A percentile compares a stretch with the other conserved stretches of the same genome.
These are phyloP conservation scores for Hippocampus barbouri DNA, from an alignment of 2,113 vertebrate genomes.

Conservation along the genomic window DNA sequence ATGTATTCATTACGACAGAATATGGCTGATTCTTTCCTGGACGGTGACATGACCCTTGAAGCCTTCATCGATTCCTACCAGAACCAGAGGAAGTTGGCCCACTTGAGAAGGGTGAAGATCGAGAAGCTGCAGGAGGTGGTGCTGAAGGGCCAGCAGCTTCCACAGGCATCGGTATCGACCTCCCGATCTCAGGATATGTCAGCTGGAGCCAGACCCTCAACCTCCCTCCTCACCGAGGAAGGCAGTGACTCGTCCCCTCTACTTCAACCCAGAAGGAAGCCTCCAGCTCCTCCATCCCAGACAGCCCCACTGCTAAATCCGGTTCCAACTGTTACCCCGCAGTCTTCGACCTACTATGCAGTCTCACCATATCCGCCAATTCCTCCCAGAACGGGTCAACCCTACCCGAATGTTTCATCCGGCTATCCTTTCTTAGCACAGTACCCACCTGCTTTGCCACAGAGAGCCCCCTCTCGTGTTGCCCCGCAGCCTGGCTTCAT, in stretches of 20 bases:
- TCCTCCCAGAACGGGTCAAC: slow-evolving; percentile 79
- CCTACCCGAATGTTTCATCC: slow-evolving; percentile 50
- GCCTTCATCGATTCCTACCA: slow-evolving; percentile 88
- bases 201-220: slow-evolving; percentile 32
- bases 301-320: slow-evolving; percentile 68
- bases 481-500: slow-evolving; percentile 91
- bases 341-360: slow-evolving; percentile 64
- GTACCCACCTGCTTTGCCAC: slow-evolving; percentile 83
- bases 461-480: slow-evolving; percentile 79
- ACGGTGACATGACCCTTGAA: slow-evolving; percentile 84
- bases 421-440: slow-evolving; percentile 80
- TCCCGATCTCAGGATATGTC: slow-evolving; percentile 59
- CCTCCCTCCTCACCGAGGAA: slow-evolving; percentile 52
- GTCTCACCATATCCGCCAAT: slow-evolving; percentile 79
- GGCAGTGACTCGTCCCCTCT: slow-evolving; percentile 60
- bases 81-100: slow-evolving; percentile 88
- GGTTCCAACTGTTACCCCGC: slow-evolving; percentile 48
- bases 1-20: slow-evolving; percentile 71
- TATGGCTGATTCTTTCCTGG: slow-evolving; percentile 94
- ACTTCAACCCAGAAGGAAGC: slow-evolving; percentile 77
- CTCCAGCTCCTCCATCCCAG: slow-evolving; percentile 75
- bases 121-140: slow-evolving; percentile 97
- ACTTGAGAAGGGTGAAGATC: slow-evolving; percentile 89
- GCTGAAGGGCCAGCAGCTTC: slow-evolving; percentile 80
- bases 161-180: slow-evolving; percentile 45